Base-by-base conservation (phyloP, 1,140 invertebrate genomes). In the Brachionus paranguensis region DNA sequence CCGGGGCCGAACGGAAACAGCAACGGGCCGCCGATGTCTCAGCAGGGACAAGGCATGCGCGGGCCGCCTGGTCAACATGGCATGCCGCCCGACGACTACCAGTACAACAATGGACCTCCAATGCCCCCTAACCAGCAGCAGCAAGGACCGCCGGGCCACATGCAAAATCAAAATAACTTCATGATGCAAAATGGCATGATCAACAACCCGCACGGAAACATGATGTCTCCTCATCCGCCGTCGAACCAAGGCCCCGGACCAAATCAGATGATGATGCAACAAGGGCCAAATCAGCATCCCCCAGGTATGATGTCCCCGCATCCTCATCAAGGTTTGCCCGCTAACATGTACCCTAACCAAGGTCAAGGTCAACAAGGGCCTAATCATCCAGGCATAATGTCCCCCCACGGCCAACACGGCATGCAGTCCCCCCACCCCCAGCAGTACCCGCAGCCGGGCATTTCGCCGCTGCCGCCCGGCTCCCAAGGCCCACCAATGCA, bases 341-440 rank as follows among this genome's bases (percentile, higher is more conserved):
- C 72, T 20, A 76, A 50, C 27, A 76, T 76, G 72, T 76, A 76
- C 20, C 43, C 43, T 14, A 76, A 76, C 27, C 70, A 74, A 74
- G 27, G 27, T 70, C 76, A 17, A 41, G 76, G 76, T 7, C 76
- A 60, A 64, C 53, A 53, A 41, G 41, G 41, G 1, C 76, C 76
- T 20, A 27, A n/a, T 43, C 60, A 65, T 12, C 60, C 60, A 20
- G 55, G 60, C 10, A 83, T 83, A n/a, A 83, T 68, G 68, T 68
- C 60, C 8, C 81, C 81, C 6, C 81, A 83, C 33, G 60, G 60
- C n/a, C 81, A 83, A 41, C 60, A 41, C 3, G 50, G 81, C 12
- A 81, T 81, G 43, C 81, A 68, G 24, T 68, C 60, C 33, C 78
- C 78, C 0, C 78, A 81, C 41, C 78, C 64, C 10, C 78, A 81